These are phyloP conservation scores for Phoxinus phoxinus DNA, from an alignment of 2,113 vertebrate species.

Conservation along the genomic window DNA sequence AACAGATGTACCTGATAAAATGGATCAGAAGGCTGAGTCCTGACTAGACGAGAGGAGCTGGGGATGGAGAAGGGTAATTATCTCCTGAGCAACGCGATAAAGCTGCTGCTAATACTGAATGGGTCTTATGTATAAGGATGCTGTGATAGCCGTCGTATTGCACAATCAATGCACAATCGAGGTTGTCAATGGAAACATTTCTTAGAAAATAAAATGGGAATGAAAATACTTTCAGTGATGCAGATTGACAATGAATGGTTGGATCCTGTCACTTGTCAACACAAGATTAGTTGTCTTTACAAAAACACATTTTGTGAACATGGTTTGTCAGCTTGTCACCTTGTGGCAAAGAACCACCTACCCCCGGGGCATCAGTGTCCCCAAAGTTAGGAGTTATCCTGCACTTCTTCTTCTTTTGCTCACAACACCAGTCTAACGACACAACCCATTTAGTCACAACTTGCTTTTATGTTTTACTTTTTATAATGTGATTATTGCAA, in stretches of 20 bases:
- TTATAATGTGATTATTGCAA: constrained; percentile 15
- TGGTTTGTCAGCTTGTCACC: background rate
- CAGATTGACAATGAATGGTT: background rate
- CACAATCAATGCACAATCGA: too few species aligned
- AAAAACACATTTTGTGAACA: background rate
- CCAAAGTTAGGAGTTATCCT: background rate
- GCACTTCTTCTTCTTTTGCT: background rate
- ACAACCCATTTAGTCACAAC: constrained; percentile 5
- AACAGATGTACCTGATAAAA: too few species aligned
- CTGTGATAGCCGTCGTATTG: too few species aligned
- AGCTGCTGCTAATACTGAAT: too few species aligned
- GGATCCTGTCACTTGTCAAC: background rate
- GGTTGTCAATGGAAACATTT: too few species aligned
- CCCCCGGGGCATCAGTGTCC: background rate
- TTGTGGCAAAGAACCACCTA: background rate
- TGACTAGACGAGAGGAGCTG: too few species aligned
- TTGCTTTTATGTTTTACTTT: constrained; percentile 9
- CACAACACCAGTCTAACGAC: background rate
- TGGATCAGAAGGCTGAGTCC: too few species aligned
- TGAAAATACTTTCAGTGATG: background rate
- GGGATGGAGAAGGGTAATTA: too few species aligned
- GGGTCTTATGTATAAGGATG: too few species aligned
- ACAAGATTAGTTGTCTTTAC: background rate
- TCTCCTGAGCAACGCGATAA: too few species aligned
- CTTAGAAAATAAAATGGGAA: background rate